Conservation (phyloP, 2,888 invertebrate species). For the Rotaria magnacalcarata region DNA sequence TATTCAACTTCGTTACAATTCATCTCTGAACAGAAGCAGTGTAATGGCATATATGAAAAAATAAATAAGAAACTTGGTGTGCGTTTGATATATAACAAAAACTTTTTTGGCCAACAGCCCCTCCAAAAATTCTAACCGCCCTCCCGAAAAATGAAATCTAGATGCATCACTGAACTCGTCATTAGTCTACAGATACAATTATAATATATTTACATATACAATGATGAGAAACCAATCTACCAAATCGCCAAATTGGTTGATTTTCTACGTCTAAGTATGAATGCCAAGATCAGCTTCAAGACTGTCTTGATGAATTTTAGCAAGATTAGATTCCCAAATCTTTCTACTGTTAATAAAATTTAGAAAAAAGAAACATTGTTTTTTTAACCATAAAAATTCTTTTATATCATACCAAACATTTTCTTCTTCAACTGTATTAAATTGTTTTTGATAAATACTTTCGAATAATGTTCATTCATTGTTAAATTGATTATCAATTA, state of each 20-base stretch:
- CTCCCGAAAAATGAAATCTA: too few relatives aligned
- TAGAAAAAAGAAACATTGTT: too few relatives aligned
- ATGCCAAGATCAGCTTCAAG: constrained; percentile 51
- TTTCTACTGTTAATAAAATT: constrained; percentile 48
- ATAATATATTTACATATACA: not conserved
- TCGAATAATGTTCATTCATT: not conserved
- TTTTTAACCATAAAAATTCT: not conserved
- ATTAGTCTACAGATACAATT: constrained; percentile 37
- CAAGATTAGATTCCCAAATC: constrained; percentile 52
- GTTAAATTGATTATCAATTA: not conserved
- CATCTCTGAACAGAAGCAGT: too few relatives aligned
- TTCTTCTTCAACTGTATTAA: not conserved
- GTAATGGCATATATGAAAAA: too few relatives aligned
- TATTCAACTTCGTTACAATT: too few relatives aligned
- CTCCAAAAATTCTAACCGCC: too few relatives aligned
- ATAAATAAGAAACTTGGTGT: too few relatives aligned
- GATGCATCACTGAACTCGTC: not conserved
- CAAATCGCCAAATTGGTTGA: constrained; percentile 60
- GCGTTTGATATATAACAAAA: too few relatives aligned
- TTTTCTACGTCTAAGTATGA: constrained; percentile 51
- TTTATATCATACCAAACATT: not conserved
- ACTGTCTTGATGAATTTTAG: constrained; percentile 51
- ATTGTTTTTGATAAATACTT: not conserved
- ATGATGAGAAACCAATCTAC: constrained; percentile 59
- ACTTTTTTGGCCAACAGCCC: too few relatives aligned